Conservation (phyloP, 2,113 vertebrate genomes). For the Pardalotus punctatus region DNA sequence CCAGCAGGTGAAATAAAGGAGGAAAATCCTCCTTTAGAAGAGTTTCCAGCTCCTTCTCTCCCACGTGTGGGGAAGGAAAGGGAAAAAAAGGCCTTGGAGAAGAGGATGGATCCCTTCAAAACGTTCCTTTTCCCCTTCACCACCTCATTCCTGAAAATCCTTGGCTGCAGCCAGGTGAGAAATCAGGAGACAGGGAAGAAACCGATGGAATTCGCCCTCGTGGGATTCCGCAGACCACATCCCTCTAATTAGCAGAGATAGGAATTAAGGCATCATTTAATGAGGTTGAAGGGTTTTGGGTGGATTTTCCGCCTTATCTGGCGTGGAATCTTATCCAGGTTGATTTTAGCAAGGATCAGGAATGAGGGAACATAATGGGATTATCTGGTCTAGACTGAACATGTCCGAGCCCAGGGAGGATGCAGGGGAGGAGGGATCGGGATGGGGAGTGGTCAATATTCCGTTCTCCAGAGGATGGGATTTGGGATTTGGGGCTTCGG, state of each 20-base stretch:
- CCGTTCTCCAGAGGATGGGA: neutral
- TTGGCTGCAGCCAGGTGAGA: neutral
- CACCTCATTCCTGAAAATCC: neutral
- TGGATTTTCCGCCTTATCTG: constrained; percentile 28
- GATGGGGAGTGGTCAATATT: fast-evolving
- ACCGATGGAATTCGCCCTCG: neutral
- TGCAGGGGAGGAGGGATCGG: neutral
- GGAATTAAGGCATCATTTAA: neutral
- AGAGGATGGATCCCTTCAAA: neutral
- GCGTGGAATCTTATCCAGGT: neutral
- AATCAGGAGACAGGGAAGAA: neutral
- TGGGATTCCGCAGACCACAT: neutral
- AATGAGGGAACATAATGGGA: neutral
- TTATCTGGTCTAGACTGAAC: constrained; percentile 13
- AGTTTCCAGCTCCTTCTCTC: neutral
- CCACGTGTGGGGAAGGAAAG: neutral
- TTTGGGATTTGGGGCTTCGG: neutral
- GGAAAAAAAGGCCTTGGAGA: neutral
- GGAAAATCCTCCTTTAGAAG: neutral
- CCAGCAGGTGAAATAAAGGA: neutral
- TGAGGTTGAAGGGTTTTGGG: neutral
- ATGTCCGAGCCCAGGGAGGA: neutral
- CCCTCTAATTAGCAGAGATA: neutral
- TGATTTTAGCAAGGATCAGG: neutral
- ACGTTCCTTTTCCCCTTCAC: neutral